phyloP scores from a whole-genome alignment of 2,113 vertebrate genomes.

The Rhinichthys klamathensis region DNA sequence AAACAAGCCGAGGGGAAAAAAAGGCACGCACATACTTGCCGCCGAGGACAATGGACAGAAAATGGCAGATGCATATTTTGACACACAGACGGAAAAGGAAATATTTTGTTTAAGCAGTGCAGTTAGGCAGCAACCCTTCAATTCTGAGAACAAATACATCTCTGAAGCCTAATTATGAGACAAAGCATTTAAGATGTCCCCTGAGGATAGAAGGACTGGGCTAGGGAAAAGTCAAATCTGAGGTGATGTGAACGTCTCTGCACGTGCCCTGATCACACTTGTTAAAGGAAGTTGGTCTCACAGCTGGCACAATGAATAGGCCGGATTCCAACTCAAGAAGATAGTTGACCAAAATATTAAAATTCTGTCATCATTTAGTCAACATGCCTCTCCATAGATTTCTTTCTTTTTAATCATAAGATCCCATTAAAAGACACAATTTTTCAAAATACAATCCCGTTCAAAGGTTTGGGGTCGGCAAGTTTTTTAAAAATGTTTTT shows the following conservation, averaged over 20 bases:
- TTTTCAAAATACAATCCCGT: background rate
- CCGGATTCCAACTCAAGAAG: background rate
- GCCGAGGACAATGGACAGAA: slow-evolving; percentile 71
- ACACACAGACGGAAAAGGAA: slow-evolving; percentile 70
- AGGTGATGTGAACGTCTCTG: background rate
- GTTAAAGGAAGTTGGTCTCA: slow-evolving; percentile 69
- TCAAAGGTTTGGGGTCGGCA: background rate
- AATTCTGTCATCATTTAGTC: background rate
- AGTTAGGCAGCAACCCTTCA: slow-evolving; percentile 70
- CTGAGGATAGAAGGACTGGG: slow-evolving; percentile 61
- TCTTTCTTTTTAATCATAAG: background rate
- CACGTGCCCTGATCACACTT: slow-evolving; percentile 33
- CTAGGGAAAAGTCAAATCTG: background rate
- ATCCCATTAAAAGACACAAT: background rate
- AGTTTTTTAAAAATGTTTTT: background rate
- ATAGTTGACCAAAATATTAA: background rate
- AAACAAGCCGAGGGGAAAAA: slow-evolving; percentile 59
- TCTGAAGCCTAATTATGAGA: slow-evolving; percentile 70
- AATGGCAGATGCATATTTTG: slow-evolving; percentile 70
- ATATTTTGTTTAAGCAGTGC: slow-evolving; percentile 68
- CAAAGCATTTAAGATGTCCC: slow-evolving; percentile 70
- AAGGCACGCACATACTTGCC: slow-evolving; percentile 45
- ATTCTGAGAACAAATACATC: slow-evolving; percentile 72
- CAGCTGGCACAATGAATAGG: slow-evolving; percentile 60
- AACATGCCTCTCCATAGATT: background rate